phyloP scores from a whole-genome alignment of 2,113 vertebrate species.

The Egretta garzetta region DNA sequence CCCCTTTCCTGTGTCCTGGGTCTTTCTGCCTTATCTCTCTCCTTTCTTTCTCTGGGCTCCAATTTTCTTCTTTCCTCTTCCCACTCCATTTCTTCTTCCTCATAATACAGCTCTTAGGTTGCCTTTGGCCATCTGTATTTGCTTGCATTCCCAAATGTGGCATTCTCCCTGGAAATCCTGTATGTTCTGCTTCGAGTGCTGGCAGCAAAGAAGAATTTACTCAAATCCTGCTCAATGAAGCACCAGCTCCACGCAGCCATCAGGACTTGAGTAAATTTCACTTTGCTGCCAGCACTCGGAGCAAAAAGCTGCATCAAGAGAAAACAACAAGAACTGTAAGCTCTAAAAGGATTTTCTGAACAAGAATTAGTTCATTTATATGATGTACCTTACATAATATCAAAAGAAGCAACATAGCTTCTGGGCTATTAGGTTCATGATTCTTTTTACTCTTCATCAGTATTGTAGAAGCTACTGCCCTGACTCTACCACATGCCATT shows the following conservation, averaged over 20 bases:
- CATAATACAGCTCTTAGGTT: background rate
- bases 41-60: background rate
- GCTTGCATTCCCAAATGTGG: slow-evolving; percentile 20
- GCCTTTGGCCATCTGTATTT: slow-evolving; percentile 32
- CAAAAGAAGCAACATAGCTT: slow-evolving; percentile 24
- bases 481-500: background rate
- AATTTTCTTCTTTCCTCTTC: background rate
- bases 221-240: slow-evolving; percentile 18
- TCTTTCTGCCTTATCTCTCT: background rate
- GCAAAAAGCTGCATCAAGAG: slow-evolving; percentile 48
- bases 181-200: background rate
- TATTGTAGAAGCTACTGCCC: background rate
- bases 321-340: slow-evolving; percentile 47
- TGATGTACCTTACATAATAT: slow-evolving; percentile 36
- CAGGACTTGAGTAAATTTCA: slow-evolving; percentile 45
- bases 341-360: slow-evolving; percentile 50
- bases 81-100: background rate
- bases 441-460: background rate
- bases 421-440: background rate
- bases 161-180: slow-evolving; percentile 5
- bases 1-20: background rate
- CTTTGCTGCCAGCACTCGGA: slow-evolving; percentile 45
- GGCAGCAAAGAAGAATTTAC: slow-evolving; percentile 32
- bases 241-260: background rate
- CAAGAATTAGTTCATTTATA: slow-evolving; percentile 39